A percentile compares a stretch with the other conserved stretches of the same genome.
Evolutionary conservation across 2,797 vertebrate species (phyloP).

Genomic region (Scolopax bukidnonensis): DNA sequence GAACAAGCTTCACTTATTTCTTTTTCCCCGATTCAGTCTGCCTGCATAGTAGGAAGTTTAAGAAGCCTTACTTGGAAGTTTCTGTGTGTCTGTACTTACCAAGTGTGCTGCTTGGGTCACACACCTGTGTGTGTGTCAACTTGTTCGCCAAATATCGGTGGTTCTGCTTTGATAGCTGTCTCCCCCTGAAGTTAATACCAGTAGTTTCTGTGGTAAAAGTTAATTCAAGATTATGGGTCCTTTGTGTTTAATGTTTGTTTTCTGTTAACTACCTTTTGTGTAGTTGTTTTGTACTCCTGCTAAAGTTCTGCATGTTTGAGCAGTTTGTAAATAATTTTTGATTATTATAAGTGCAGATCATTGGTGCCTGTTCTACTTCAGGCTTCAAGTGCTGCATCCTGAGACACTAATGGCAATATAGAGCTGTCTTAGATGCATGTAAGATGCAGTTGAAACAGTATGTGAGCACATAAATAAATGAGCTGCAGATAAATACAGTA

Average conservation of each 20-base stretch:
- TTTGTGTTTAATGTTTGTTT: conserved; percentile 18
- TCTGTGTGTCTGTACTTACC: not conserved
- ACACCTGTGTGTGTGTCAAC: not conserved
- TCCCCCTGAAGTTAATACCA: not conserved
- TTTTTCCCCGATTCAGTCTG: not conserved
- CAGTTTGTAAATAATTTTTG: not conserved
- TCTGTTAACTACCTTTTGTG: not conserved
- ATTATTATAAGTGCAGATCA: not conserved
- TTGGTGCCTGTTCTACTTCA: not conserved
- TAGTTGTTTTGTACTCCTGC: not conserved
- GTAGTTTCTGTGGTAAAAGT: not conserved
- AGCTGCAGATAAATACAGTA: not conserved
- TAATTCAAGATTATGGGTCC: not conserved
- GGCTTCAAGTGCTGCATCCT: not conserved
- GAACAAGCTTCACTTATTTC: not conserved
- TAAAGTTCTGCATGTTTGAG: not conserved
- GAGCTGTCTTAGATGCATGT: not conserved
- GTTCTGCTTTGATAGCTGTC: not conserved
- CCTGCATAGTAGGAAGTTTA: not conserved
- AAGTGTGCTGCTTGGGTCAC: accelerated
- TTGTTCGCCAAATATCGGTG: accelerated
- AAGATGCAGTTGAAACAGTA: not conserved
- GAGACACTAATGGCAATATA: not conserved
- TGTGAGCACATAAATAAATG: not conserved
- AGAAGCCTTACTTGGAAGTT: not conserved